phyloP scores from a whole-genome alignment of 2,888 invertebrate species.

The Melieria picta region DNA sequence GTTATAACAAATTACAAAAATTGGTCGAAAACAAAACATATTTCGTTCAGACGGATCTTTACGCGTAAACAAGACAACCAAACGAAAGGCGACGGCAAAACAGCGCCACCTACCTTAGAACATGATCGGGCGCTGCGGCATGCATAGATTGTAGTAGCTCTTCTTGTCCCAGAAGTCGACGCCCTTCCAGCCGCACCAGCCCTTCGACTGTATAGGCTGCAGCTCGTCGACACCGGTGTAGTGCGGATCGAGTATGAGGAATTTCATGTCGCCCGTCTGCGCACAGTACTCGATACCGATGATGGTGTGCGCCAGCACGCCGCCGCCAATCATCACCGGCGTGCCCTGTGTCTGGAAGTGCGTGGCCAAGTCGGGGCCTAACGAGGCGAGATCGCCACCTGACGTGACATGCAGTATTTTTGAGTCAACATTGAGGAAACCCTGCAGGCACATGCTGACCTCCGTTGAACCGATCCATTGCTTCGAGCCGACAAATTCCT shows the following conservation, averaged over 20 bases:
- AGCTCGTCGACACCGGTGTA: slow-evolving; percentile 92
- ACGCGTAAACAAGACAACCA: slow-evolving; percentile 16
- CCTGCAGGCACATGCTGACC: slow-evolving; percentile 90
- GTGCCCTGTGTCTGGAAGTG: slow-evolving; percentile 95
- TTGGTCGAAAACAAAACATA: too few species aligned
- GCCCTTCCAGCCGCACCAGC: slow-evolving; percentile 98
- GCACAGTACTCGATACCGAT: slow-evolving; percentile 91
- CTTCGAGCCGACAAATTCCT: slow-evolving; percentile 85
- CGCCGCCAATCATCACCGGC: slow-evolving; percentile 99
- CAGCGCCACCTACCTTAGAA: slow-evolving; percentile 48
- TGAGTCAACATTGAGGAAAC: slow-evolving; percentile 78
- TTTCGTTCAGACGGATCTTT: slow-evolving; percentile 5
- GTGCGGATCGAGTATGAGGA: slow-evolving; percentile 98
- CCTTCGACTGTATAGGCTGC: slow-evolving; percentile 78
- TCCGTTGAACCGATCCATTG: slow-evolving; percentile 99
- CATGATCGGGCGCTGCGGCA: slow-evolving; percentile 74
- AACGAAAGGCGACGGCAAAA: slow-evolving; percentile 9
- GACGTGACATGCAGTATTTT: slow-evolving; percentile 87
- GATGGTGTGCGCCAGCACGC: slow-evolving; percentile 97
- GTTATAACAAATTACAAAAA: slow-evolving; percentile 11
- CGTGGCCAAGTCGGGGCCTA: slow-evolving; percentile 83
- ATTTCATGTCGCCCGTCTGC: slow-evolving; percentile 81
- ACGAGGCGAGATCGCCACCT: slow-evolving; percentile 82
- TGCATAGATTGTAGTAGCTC: slow-evolving; percentile 95
- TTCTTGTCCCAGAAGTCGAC: slow-evolving; percentile 94